Evolutionary conservation across 2,797 vertebrate species (phyloP), one percentile per base, ranked within the genome.

Genomic region (Ciconia nigra): DNA sequence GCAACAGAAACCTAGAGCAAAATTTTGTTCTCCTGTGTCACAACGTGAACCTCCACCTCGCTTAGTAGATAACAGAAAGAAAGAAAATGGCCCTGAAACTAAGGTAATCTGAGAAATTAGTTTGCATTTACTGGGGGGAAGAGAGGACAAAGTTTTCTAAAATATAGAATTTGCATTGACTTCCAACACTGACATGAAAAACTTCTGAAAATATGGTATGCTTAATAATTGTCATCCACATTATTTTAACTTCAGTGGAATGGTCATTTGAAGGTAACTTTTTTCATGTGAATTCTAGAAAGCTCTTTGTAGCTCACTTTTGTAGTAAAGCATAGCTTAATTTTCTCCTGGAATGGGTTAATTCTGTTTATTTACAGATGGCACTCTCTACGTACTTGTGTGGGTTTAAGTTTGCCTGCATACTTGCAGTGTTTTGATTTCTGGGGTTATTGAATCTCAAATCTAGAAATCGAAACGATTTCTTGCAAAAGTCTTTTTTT

Each of bases 1-100:
- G 58, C 98, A 97, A 51, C 98, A 98, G 87, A 99, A 98, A 97
- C 98, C 95, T 55, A 98, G 99, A 80, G 98, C 98, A 71, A 99
- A 97, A 95, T 99, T 98, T 90, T 98, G 98, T 96, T 97, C 98
- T 85, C 84, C 97, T 54, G 91, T 96, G 65, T 98, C 97, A 44
- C 88, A 81, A 7, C 35, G 2, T 67, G 95, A 93, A 72, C 90
- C 85, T 58, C 92, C 3, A 1, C 57, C 97, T 63, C 14, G 35
- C 58, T 77, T 92, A 25, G 62, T 41, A 87, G 94, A 92, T 71
- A 94, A 79, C 24, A 98, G 62, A 87, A 97, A 91, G 33, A 89
- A 94, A 35, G 88, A 96, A 67, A 97, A 94, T 73, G 77, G 86
- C 7, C 54, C 72, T 61, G 95, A 90, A 87, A 61, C 63, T 52